Base-by-base conservation (phyloP, 1,140 invertebrate species). In the Formica selysi region DNA sequence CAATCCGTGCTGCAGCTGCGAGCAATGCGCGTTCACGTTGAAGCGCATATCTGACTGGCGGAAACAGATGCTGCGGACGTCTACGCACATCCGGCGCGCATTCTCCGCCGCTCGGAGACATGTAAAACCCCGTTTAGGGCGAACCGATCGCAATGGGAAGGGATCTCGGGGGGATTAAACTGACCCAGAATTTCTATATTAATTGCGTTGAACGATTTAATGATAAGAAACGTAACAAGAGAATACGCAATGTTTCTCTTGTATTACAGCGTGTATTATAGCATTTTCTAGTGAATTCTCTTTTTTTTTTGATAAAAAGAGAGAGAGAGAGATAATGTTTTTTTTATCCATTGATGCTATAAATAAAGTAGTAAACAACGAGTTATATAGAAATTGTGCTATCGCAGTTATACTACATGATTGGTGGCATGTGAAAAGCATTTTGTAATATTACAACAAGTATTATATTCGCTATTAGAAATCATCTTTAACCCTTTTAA, bases 1-100 rank as follows among this genome's bases (percentile, higher is more conserved):
- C 29, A 41, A 65, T 79, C 61, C 41, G 78, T 57, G 36, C 11
- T 36, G 32, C 51, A 19, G 36, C 36, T 51, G 76, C 41, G 38
- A 19, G 67, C 48, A 13, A 73, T 54, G 70, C 67, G 67, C 79
- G 76, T 81, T 51, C 22, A 22, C 78, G 79, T 71, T 51, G 29
- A 44, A 54, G 79, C 51, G 65, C 65, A 51, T 71, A 57, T 71
- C 48, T n/a, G 68, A 83, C 79, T 83, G 79, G 26, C 79, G 67
- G 79, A 81, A 81, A 59, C 67, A 36, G 57, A 73, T 73, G 79
- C 36, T 73, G 54, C 38, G 51, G 36, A 59, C 51, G 38, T 81
- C 51, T 68, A 71, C 79, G 79, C 79, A 29, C 79, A 61, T 81
- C 79, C 79, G 79, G 67, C 65, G 67, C 79, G 67, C 51, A 61